These are phyloP conservation scores for Euura saliciscinereae DNA, from an alignment of 1,140 invertebrate species.

Conservation along the genomic window DNA sequence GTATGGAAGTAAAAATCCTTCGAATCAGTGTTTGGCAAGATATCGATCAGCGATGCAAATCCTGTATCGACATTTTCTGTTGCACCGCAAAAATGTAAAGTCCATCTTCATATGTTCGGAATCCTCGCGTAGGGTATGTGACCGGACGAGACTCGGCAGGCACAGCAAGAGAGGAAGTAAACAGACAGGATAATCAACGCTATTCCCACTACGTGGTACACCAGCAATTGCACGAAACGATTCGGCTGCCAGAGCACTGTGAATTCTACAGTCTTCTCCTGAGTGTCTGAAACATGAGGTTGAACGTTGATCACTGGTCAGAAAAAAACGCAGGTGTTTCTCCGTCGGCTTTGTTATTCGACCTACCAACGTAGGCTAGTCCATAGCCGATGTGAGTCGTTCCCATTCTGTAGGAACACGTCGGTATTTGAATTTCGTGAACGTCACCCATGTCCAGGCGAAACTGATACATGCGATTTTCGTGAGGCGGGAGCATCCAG, in stretches of 20 bases:
- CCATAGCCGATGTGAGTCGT: constrained; percentile 83
- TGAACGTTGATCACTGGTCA: background rate
- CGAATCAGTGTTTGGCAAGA: too few species aligned
- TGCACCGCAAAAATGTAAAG: background rate
- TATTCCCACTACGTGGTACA: constrained; percentile 45
- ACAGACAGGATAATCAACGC: constrained; percentile 35
- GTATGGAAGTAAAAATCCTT: too few species aligned
- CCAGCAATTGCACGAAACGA: constrained; percentile 50
- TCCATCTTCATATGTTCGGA: background rate
- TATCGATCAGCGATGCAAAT: too few species aligned
- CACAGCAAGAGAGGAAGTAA: background rate
- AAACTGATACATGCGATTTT: constrained; percentile 58
- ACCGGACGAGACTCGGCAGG: background rate
- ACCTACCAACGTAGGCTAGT: constrained; percentile 79
- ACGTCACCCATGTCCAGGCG: constrained; percentile 61
- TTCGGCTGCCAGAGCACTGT: constrained; percentile 57
- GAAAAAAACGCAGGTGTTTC: constrained; percentile 11
- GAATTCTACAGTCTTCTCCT: constrained; percentile 54
- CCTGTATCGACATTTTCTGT: too few species aligned
- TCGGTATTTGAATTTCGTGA: constrained; percentile 89
- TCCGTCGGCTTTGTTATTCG: background rate
- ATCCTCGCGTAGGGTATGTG: background rate
- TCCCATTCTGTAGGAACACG: constrained; percentile 95
- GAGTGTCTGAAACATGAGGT: constrained; percentile 51
- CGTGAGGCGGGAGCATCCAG: constrained; percentile 53